Conservation (phyloP, 2,797 vertebrate genomes). For the Lateolabrax maculatus region DNA sequence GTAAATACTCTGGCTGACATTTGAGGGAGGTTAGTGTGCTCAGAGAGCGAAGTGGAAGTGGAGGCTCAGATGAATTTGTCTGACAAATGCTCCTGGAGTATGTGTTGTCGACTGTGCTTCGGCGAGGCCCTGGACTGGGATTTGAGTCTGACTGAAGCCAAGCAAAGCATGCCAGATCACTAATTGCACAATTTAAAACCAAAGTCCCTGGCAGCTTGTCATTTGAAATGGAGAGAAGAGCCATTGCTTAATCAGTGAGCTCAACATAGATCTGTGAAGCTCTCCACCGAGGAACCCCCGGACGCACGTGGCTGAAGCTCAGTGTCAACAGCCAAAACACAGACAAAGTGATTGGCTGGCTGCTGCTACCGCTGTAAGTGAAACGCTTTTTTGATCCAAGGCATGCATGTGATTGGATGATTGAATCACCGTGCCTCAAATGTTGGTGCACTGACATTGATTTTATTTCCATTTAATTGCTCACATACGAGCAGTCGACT, state of each 20-base stretch:
- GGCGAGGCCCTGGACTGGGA: conserved; percentile 76
- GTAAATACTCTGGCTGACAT: conserved; percentile 78
- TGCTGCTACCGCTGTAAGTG: conserved; percentile 41
- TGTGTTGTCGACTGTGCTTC: conserved; percentile 76
- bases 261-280: conserved; percentile 78
- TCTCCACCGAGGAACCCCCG: conserved; percentile 66
- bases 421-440: conserved; percentile 39
- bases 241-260: conserved; percentile 82
- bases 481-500: conserved; percentile 57
- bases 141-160: conserved; percentile 79
- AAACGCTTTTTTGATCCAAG: conserved; percentile 55
- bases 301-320: conserved; percentile 63
- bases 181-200: conserved; percentile 86
- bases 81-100: conserved; percentile 81
- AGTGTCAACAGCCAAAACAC: conserved; percentile 70
- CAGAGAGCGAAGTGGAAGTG: conserved; percentile 70
- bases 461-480: conserved; percentile 62
- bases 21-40: conserved; percentile 73
- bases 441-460: conserved; percentile 48
- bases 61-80: conserved; percentile 78
- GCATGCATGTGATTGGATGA: conserved; percentile 44
- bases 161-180: conserved; percentile 82
- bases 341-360: conserved; percentile 58
- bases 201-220: conserved; percentile 83
- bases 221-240: conserved; percentile 80